Evolutionary conservation across 2,888 invertebrate genomes (phyloP).

Genomic region (Exocentrus adspersus): DNA sequence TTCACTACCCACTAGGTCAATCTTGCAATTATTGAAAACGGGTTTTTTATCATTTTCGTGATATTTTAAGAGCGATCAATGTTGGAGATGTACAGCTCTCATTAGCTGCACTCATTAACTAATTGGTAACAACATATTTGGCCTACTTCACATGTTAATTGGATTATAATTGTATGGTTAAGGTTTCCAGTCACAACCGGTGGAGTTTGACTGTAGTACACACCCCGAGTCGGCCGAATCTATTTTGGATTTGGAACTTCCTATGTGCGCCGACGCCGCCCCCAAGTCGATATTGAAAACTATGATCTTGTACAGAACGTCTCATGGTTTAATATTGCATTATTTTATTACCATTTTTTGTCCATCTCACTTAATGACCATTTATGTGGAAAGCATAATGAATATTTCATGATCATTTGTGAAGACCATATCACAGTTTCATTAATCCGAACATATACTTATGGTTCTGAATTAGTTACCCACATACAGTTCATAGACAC

Average conservation of each 20-base stretch:
- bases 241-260: conserved; percentile 52
- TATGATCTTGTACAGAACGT: conserved; percentile 37
- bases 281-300: conserved; percentile 51
- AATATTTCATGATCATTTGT: too few relatives aligned
- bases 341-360: not conserved
- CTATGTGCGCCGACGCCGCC: conserved; percentile 58
- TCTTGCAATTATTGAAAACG: conserved; percentile 10
- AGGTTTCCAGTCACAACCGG: conserved; percentile 51
- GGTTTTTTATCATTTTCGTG: conserved; percentile 10
- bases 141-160: conserved; percentile 53
- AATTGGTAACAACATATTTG: conserved; percentile 14
- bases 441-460: too few relatives aligned
- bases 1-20: conserved; percentile 40
- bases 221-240: conserved; percentile 62
- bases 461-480: too few relatives aligned
- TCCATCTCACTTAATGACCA: not conserved
- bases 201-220: conserved; percentile 60
- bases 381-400: too few relatives aligned
- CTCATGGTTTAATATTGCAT: conserved; percentile 9
- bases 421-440: too few relatives aligned
- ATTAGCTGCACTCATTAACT: not conserved
- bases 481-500: too few relatives aligned
- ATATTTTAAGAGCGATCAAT: not conserved
- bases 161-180: conserved; percentile 47
- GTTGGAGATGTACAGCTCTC: conserved; percentile 7